A percentile compares a stretch with the other conserved stretches of the same genome.
Conservation (phyloP, 2,797 vertebrate genomes). For the Sternotherus odoratus region DNA sequence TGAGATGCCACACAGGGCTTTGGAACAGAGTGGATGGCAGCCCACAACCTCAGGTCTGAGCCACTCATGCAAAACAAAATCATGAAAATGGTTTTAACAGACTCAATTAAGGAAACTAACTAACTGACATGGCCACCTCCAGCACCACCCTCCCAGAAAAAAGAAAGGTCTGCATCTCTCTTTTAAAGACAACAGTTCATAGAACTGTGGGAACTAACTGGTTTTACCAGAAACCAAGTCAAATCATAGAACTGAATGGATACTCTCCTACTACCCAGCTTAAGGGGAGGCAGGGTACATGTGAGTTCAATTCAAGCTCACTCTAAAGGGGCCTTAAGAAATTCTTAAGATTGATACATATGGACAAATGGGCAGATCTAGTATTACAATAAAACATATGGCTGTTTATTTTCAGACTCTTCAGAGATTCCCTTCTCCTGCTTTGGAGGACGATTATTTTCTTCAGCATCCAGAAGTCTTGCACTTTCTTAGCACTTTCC, state of each 20-base stretch:
- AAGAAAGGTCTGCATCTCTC: background rate
- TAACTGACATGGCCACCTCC: background rate
- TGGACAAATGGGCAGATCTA: slow-evolving; percentile 35
- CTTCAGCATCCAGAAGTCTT: slow-evolving; percentile 15
- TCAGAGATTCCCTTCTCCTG: slow-evolving; percentile 22
- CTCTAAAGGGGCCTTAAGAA: background rate
- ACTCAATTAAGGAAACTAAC: background rate
- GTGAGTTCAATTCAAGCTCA: fast-evolving
- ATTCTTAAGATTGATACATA: background rate
- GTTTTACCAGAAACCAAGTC: background rate
- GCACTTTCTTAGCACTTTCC: slow-evolving; percentile 31
- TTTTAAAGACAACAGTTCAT: fast-evolving
- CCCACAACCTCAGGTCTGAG: background rate
- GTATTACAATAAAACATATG: slow-evolving; percentile 29
- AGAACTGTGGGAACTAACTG: background rate
- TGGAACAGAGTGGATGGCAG: background rate
- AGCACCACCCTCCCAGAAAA: background rate
- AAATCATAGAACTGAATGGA: background rate
- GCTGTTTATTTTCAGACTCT: slow-evolving; percentile 64
- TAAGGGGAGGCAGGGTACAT: background rate
- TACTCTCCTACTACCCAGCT: background rate
- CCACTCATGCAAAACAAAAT: slow-evolving; percentile 50
- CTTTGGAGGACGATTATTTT: slow-evolving; percentile 1
- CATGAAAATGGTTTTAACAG: background rate
- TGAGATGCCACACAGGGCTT: background rate